Evolutionary conservation across 2,888 invertebrate species (phyloP), one percentile per base, ranked within the genome.

Genomic region (Drosophila ezoana): DNA sequence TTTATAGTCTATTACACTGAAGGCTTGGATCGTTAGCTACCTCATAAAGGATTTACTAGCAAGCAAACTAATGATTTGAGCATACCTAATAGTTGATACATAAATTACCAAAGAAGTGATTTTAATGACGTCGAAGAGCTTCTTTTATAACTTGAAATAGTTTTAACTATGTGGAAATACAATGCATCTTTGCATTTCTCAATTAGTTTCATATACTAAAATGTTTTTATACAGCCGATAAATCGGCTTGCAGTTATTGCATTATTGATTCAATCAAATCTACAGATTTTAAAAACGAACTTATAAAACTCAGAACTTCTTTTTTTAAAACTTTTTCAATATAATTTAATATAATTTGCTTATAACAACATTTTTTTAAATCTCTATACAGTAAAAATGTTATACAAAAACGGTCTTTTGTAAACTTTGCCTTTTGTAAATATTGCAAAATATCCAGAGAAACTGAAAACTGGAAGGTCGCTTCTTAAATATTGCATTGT

Each of bases 1-100:
- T 75, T 48, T 18, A 63, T 49, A 45, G 56, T 53, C 40, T 28
- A 45, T 14, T 45, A 33, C n/a, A 47, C 18, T n/a, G 23, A 40
- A 38, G n/a, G 37, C 9, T 41, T 47, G 45, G 23, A 44, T 33
- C 32, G 43, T 71, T 57, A 64, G 59, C 59, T 40, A 47, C 4
- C 11, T 35, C 35, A 47, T 38, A 51, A 20, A 35, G 41, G 45
- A 59, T 51, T 68, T 40, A 51, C 10, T 18, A 67, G 33, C 56
- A 8, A 11, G 32, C 35, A 14, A 32, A 18, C 14, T 13, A 33
- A 43, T 23, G 16, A 28, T 28, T 51, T 28, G 11, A 13, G 51
- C 20, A 28, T 10, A 51, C 38, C 14, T 51, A 11, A 35, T 13
- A 35, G 4, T 32, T 32, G 23, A 41, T 28, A 13, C 41, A 41